phyloP scores from a whole-genome alignment of 2,797 vertebrate genomes.

The Poeciliopsis infans region DNA sequence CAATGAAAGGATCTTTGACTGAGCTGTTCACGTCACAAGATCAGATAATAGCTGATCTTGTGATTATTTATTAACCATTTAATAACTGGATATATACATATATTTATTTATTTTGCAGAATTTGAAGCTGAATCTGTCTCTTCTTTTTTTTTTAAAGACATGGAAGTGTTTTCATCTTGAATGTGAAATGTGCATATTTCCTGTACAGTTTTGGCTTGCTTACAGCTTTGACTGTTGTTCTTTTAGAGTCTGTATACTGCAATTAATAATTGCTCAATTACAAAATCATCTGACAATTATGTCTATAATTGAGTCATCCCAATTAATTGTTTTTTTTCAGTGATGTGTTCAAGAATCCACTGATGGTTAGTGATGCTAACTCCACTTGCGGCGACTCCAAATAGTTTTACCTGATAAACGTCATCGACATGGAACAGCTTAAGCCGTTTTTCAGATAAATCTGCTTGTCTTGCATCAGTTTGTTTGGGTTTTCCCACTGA shows the following conservation, averaged over 20 bases:
- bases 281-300: neutral
- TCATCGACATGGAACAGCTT: neutral
- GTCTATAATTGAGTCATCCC: neutral
- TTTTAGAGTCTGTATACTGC: neutral
- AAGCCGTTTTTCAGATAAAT: neutral
- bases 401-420: neutral
- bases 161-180: no score
- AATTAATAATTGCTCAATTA: neutral
- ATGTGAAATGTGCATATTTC: no score
- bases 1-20: slow-evolving; percentile 41
- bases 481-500: neutral
- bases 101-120: no score
- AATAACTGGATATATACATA: no score
- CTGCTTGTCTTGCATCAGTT: neutral
- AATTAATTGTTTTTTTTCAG: no score
- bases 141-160: no score
- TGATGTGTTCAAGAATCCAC: no score
- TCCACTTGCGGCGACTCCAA: neutral
- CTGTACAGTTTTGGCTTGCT: no score
- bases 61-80: no score
- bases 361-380: neutral
- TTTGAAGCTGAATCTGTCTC: no score
- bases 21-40: slow-evolving; percentile 1
- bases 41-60: no score
- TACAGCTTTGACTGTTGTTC: neutral